Evolutionary conservation across 1,140 invertebrate species (phyloP), one percentile per base, ranked within the genome.

Genomic region (Drosophila hydei): DNA sequence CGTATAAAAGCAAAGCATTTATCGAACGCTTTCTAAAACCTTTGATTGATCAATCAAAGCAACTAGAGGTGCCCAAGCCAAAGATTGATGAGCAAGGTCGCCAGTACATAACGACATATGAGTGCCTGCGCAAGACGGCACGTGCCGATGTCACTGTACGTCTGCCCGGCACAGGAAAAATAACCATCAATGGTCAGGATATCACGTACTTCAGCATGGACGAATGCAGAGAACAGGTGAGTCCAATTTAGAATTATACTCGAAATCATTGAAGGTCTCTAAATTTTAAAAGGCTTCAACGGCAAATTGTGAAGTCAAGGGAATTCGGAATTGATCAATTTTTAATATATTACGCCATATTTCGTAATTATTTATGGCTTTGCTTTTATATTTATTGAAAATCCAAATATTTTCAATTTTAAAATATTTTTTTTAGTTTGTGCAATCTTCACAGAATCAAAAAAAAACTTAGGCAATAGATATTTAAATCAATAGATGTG

Each of bases 151-250:
- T 97, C 0, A 96, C 93, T 14, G 80, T 97, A 1, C 92, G 91
- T 55, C 92, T 93, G 36, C 95, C 97, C 54, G 98, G 98, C 14
- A 95, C 95, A 33, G 98, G 98, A 11, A 93, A 95, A 83, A 94
- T 98, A 60, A 94, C 91, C 19, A 96, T 99, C 43, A 98, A 99
- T 92, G 96, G 95, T 14, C 75, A 95, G 77, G 94, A 95, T 77
- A 93, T 98, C n/a, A 93, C 92, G 1, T 98, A 96, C 88, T 97
- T 97, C 89, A 79, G 92, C 27, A 92, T 94, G 73, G 90, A 94
- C 9, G 94, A 96, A 84, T 90, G 94, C 42, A 94, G 95, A 72
- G 96, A 97, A 92, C 96, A 97, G 93, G 95, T 96, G 90, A 93
- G 93, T 93, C 16, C 5, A 12, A 21, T 27, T 50, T 25, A 2